Base-by-base conservation (phyloP, 2,888 invertebrate species). In the Julus scandinavius region DNA sequence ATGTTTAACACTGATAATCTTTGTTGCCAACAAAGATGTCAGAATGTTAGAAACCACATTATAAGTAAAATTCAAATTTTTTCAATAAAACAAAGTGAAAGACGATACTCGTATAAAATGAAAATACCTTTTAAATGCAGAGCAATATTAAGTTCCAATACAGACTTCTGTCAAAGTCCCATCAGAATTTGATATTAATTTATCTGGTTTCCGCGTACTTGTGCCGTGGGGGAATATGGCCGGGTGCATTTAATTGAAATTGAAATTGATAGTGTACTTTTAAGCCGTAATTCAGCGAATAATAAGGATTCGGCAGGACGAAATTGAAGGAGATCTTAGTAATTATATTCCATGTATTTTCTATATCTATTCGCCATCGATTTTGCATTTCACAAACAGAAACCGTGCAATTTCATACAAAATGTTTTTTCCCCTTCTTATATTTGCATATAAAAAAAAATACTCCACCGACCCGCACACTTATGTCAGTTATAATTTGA, bases 351-450 rank as follows among this genome's bases (percentile, higher is more conserved):
- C 72, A 1, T 7, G 29, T 72, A 72, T 72, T 72, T 63, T 72
- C 72, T 20, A 80, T 80, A 80, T 80, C 80, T 38, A 38, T 80
- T 80, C 80, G 38, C 13, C 80, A 80, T 80, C 80, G 80, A 80
- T 80, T 80, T 80, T 38, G 80, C 80, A 29, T 80, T 80, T 80
- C 80, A 80, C 80, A 80, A 80, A 80, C 80, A 80, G 80, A 80
- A 80, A 80, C 80, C 80, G 38, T 38, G 80, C 80, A 80, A 80
- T 80, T 80, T 80, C 80, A 11, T 80, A 38, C 38, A 29, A 80
- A 80, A 38, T 29, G 20, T 80, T 11, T 80, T 29, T 38, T 38
- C 13, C 38, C 54, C 38, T 38, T 38, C 80, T 20, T 9, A 3
- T 80, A 80, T 80, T 80, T 80, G 80, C 80, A 80, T 80, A 80